Conservation (phyloP, 1,140 invertebrate species). For the Oppia nitens region DNA sequence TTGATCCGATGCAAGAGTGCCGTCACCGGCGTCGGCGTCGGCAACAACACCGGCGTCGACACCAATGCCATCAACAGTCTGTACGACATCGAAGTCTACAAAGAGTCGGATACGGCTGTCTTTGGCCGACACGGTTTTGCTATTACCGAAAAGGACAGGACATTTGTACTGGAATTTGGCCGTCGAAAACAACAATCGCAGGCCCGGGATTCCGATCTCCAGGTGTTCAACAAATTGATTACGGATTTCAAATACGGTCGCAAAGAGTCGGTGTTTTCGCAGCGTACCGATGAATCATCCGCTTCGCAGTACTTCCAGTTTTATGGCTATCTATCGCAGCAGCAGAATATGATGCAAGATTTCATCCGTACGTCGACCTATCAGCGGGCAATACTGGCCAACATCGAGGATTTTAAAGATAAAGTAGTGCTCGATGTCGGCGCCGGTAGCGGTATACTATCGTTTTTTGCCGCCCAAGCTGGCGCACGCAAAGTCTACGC, state of each 20-base stretch:
- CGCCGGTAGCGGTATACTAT: conserved; percentile 89
- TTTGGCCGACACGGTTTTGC: conserved; percentile 18
- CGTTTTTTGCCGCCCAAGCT: conserved; percentile 95
- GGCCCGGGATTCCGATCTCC: background rate
- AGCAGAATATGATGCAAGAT: conserved; percentile 99
- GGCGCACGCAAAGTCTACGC: conserved; percentile 93
- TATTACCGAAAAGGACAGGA: conserved; percentile 16
- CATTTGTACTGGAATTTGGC: conserved; percentile 14
- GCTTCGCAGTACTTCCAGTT: conserved; percentile 80
- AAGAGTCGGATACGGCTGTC: conserved; percentile 19
- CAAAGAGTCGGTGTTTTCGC: conserved; percentile 65
- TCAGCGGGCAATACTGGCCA: conserved; percentile 86
- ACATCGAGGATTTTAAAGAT: conserved; percentile 71
- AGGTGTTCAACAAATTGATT: conserved; percentile 13
- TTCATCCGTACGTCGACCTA: conserved; percentile 97
- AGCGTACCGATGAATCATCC: conserved; percentile 88
- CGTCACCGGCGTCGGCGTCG: background rate
- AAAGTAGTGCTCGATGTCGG: conserved; percentile 87
- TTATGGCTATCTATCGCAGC: conserved; percentile 83
- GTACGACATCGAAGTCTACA: conserved; percentile 17
- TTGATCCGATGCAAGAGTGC: conserved; percentile 16
- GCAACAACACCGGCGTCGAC: background rate
- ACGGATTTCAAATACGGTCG: conserved; percentile 21
- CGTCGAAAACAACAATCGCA: conserved; percentile 1
- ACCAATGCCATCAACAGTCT: background rate